Evolutionary conservation across 2,888 invertebrate genomes (phyloP).

Genomic region (Coenonympha arcania): DNA sequence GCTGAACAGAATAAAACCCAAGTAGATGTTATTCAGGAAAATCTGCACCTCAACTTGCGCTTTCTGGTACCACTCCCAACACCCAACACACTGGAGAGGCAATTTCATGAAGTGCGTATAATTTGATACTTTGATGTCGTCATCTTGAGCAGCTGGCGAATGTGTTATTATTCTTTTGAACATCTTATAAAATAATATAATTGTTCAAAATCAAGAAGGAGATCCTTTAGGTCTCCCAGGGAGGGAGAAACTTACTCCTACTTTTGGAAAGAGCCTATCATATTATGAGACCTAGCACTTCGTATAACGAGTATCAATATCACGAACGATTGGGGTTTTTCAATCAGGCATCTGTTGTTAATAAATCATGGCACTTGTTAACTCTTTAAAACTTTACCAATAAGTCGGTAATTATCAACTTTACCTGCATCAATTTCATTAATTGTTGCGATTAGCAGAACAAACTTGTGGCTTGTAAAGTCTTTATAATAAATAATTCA

Average conservation of each 20-base stretch:
- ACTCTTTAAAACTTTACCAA: slow-evolving; percentile 28
- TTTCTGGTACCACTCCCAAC: slow-evolving; percentile 55
- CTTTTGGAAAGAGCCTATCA: too few species aligned
- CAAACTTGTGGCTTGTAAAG: neutral
- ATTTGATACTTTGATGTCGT: slow-evolving; percentile 32
- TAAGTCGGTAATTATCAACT: slow-evolving; percentile 19
- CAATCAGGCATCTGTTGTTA: too few species aligned
- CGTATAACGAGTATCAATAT: too few species aligned
- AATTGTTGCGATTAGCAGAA: slow-evolving; percentile 9
- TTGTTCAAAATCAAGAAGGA: neutral
- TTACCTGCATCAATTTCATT: slow-evolving; percentile 10
- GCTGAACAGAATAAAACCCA: slow-evolving; percentile 46
- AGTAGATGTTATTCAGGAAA: slow-evolving; percentile 46
- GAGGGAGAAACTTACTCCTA: too few species aligned
- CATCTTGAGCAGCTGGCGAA: neutral
- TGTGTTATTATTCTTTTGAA: neutral
- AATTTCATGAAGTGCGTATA: slow-evolving; percentile 46
- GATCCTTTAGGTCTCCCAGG: too few species aligned
- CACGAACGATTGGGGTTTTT: neutral
- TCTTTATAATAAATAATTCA: too few species aligned
- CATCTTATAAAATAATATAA: slow-evolving; percentile 1
- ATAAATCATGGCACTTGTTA: slow-evolving; percentile 20
- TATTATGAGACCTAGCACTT: too few species aligned
- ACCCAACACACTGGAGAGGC: slow-evolving; percentile 51
- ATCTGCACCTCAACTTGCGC: slow-evolving; percentile 34